Base-by-base conservation (phyloP, 2,888 invertebrate species). In the Ctenicera cuprea region DNA sequence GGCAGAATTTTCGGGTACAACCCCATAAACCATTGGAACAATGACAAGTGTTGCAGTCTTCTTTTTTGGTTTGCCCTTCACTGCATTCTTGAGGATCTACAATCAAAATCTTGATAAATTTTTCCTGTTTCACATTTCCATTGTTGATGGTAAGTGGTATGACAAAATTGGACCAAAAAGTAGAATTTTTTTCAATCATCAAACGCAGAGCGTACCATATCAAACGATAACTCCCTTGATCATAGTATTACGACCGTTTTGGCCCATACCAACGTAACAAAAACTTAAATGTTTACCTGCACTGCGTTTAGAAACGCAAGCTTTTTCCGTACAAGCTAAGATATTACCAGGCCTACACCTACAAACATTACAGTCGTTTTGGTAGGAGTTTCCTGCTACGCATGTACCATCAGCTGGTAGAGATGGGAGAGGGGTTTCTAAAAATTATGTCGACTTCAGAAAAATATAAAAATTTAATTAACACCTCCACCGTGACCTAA, bases 1-100 rank as follows among this genome's bases (percentile, higher is more conserved):
- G n/a, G n/a, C 67, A 67, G 14, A 18, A 38, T 30, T 14, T 59
- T 37, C 72, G 33, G 4, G 82, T 83, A 74, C 83, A 83, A 18
- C 75, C 74, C 45, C 75, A 63, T 4, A 45, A 68, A 1, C 82
- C 82, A 45, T 79, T 71, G 1, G 69, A 57, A 61, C 83, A 83
- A 5, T 20, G 59, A 57, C 82, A 82, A 9, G 30, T 72, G 63
- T 80, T 80, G 41, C 80, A 80, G 30, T 76, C 78, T 11, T 83
- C 84, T 33, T 87, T 18, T 62, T 73, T 77, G 0, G 67, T 48
- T 16, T 73, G 37, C 5, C 77, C 77, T 3, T 68, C 37, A 30
- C 20, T n/a, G 41, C 76, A 76, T 54, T 57, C 64, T 18, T 67
- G 54, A 0, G 52, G 26, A 2, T 12, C 66, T 52, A 33, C 8